Base-by-base conservation (phyloP, 2,113 vertebrate genomes). In the Triplophysa dalaica region DNA sequence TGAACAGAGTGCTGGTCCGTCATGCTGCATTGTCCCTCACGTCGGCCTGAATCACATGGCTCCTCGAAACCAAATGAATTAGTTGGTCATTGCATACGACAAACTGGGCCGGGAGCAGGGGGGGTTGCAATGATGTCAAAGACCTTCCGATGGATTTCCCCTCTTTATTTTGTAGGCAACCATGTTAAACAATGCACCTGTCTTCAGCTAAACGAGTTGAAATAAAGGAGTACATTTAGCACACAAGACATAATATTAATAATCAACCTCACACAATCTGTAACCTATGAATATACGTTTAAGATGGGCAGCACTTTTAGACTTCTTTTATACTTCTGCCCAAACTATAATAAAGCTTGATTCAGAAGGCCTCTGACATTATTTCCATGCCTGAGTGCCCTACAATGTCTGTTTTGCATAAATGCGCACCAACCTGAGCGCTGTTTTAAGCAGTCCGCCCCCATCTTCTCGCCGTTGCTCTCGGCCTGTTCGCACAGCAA, bases 21-120 rank as follows among this genome's bases (percentile, higher is more conserved):
- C 88, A 82, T 79, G 80, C 87, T 78, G 78, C 87, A 90, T 66
- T 70, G 87, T 89, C 84, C 82, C 92, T 89, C 93, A 91, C 75
- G 92, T 95, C 94, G 90, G 91, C 92, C 90, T 24, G 81, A 92
- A 95, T 96, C 94, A 94, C 93, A 88, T 88, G 87, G 88, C 90
- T 92, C 84, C 63, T 86, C 83, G 81, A 87, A 94, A 93, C 91
- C 91, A 87, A 94, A 89, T 91, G 92, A 93, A 91, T 90, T 89
- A 86, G 88, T 89, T 87, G 81, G 88, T 95, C 94, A 94, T 94
- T 86, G 86, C 89, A 93, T 93, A 86, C 88, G 93, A 95, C 92
- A 94, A 92, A 91, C 83, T 85, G 90, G 90, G 90, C 93, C 93
- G 78, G 86, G 87, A 94, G 93, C 91, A 88, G 90, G 65, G 75